These are phyloP conservation scores for Gnatocerus cornutus DNA, from an alignment of 2,888 invertebrate genomes.

Conservation along the genomic window DNA sequence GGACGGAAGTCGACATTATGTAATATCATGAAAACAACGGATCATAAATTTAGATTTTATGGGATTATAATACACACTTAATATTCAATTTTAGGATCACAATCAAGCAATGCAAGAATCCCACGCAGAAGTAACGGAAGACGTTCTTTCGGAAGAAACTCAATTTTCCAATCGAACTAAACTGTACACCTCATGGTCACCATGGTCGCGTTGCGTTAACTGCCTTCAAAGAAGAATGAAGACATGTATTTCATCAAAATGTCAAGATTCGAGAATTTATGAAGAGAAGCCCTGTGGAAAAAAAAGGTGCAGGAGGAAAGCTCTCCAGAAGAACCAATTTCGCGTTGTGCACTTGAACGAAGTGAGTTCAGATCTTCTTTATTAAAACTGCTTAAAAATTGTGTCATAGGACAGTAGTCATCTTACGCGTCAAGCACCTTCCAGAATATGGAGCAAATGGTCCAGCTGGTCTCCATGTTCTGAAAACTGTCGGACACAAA, in stretches of 20 bases:
- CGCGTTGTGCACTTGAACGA: constrained; percentile 63
- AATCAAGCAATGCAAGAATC: background rate
- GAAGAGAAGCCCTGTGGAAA: constrained; percentile 69
- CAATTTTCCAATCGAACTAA: constrained; percentile 1
- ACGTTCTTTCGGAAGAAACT: background rate
- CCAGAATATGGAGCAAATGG: constrained; percentile 83
- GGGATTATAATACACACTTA: too few species aligned
- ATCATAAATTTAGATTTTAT: background rate
- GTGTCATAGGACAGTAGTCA: constrained; percentile 64
- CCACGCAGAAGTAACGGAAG: background rate
- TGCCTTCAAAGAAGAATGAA: constrained; percentile 84
- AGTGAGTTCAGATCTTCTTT: constrained; percentile 51
- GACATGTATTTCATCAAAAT: constrained; percentile 73
- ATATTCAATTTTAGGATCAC: background rate
- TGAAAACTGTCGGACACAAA: constrained; percentile 83
- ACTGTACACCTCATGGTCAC: constrained; percentile 62
- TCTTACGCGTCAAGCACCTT: constrained; percentile 61
- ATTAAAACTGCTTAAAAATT: constrained; percentile 12
- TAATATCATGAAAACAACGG: background rate
- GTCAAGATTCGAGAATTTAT: constrained; percentile 63
- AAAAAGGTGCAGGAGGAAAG: constrained; percentile 69
- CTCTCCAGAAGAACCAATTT: constrained; percentile 65
- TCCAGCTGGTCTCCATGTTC: constrained; percentile 89
- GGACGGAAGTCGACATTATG: background rate
- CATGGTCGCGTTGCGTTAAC: constrained; percentile 67